A percentile compares a stretch with the other conserved stretches of the same genome.
Conservation (phyloP, 2,888 invertebrate genomes). For the Microchrysa polita region DNA sequence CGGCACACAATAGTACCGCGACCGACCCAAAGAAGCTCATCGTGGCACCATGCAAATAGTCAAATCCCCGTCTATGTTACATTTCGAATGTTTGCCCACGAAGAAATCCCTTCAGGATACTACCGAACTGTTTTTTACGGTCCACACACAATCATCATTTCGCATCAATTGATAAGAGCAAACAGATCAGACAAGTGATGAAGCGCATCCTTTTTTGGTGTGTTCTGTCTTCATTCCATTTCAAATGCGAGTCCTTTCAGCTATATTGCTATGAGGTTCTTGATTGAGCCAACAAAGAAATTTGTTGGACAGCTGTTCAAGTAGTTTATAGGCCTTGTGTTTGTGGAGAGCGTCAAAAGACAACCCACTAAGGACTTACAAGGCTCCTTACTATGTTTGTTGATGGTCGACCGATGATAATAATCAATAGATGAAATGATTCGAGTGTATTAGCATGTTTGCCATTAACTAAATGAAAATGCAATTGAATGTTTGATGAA, state of each 20-base stretch:
- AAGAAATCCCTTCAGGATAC: conserved; percentile 41
- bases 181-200: conserved; percentile 45
- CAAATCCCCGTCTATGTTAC: conserved; percentile 40
- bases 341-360: conserved; percentile 18
- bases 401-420: neutral
- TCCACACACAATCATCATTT: conserved; percentile 26
- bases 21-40: conserved; percentile 17
- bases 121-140: conserved; percentile 40
- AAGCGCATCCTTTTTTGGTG: conserved; percentile 12
- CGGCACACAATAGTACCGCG: conserved; percentile 9
- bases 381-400: too few relatives aligned
- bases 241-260: neutral
- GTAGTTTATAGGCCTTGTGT: conserved; percentile 13
- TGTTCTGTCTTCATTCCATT: neutral
- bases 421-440: conserved; percentile 33
- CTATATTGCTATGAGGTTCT: too few relatives aligned
- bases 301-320: conserved; percentile 36
- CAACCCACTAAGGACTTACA: conserved; percentile 33
- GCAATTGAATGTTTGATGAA: conserved; percentile 11
- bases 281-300: neutral
- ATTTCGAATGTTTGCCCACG: conserved; percentile 37
- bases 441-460: conserved; percentile 16
- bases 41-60: conserved; percentile 40
- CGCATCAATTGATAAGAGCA: conserved; percentile 42
- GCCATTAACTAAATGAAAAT: neutral